These are phyloP conservation scores for Microctenopoma lineatum DNA, from an alignment of 2,797 vertebrate genomes.

Conservation along the genomic window DNA sequence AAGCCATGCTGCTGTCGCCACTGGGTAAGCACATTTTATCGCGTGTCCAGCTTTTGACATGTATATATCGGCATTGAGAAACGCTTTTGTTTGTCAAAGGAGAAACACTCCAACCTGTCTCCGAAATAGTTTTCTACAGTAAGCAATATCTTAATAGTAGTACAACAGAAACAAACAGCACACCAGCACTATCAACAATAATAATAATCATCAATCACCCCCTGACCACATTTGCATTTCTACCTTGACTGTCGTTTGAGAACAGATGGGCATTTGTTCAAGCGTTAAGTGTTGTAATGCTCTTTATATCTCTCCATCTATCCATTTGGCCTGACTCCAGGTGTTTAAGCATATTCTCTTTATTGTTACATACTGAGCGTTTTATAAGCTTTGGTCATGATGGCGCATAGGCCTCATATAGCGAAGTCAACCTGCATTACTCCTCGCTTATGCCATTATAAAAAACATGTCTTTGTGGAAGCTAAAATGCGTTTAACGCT, in stretches of 20 bases:
- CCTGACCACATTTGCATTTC: not conserved
- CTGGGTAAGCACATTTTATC: constrained; percentile 87
- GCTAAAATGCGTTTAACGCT: constrained; percentile 69
- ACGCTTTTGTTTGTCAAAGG: constrained; percentile 87
- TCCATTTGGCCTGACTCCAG: constrained; percentile 48
- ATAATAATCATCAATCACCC: not conserved
- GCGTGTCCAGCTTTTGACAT: constrained; percentile 82
- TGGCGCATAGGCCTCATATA: constrained; percentile 37
- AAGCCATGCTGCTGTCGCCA: constrained; percentile 87
- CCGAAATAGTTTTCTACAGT: not conserved
- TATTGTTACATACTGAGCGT: constrained; percentile 57
- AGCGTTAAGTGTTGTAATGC: constrained; percentile 21
- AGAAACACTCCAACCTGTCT: constrained; percentile 57
- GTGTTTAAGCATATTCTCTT: constrained; percentile 47
- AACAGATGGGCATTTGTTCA: constrained; percentile 59
- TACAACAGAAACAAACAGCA: not conserved
- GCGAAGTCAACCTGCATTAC: constrained; percentile 40
- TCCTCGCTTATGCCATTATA: constrained; percentile 72
- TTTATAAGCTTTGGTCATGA: constrained; percentile 56
- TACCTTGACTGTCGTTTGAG: not conserved
- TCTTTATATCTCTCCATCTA: constrained; percentile 23
- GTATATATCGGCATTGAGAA: constrained; percentile 83
- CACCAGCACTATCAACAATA: not conserved
- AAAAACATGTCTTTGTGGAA: constrained; percentile 40
- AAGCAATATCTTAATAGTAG: not conserved